Evolutionary conservation across 1,140 invertebrate species (phyloP).

Genomic region (Varroa destructor): DNA sequence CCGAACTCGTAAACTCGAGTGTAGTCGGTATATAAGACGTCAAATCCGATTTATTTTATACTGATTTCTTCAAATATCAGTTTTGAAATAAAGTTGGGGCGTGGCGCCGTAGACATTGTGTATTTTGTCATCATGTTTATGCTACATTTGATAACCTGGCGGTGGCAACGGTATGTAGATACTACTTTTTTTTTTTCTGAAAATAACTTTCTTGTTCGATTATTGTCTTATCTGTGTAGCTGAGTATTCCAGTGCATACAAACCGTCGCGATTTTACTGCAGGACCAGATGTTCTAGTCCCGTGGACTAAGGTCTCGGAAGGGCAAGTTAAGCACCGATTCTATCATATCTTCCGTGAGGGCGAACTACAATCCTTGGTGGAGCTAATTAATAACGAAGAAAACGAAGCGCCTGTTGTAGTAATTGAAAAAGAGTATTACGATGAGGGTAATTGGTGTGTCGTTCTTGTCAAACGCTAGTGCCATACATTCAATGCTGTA

Average conservation of each 20-base stretch:
- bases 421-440: slow-evolving; percentile 61
- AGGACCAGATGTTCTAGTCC: slow-evolving; percentile 46
- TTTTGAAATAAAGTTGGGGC: no score
- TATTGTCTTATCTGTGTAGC: background rate
- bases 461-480: slow-evolving; percentile 50
- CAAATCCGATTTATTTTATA: no score
- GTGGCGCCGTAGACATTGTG: no score
- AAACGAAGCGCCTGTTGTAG: slow-evolving; percentile 38
- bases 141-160: no score
- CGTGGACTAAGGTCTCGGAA: slow-evolving; percentile 41
- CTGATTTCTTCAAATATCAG: no score
- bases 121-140: no score
- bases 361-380: slow-evolving; percentile 63
- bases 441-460: slow-evolving; percentile 94
- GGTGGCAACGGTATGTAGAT: no score
- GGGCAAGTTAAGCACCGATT: slow-evolving; percentile 52
- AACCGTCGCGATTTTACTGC: slow-evolving; percentile 76
- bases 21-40: no score
- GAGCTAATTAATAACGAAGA: slow-evolving; percentile 39
- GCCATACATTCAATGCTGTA: no score
- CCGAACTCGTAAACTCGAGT: no score
- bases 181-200: no score
- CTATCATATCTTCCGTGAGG: slow-evolving; percentile 85
- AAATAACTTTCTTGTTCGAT: background rate
- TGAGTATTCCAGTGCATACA: slow-evolving; percentile 59